Evolutionary conservation across 2,113 vertebrate genomes (phyloP), one percentile per base, ranked within the genome.

Genomic region (Myrmecophaga tridactyla): DNA sequence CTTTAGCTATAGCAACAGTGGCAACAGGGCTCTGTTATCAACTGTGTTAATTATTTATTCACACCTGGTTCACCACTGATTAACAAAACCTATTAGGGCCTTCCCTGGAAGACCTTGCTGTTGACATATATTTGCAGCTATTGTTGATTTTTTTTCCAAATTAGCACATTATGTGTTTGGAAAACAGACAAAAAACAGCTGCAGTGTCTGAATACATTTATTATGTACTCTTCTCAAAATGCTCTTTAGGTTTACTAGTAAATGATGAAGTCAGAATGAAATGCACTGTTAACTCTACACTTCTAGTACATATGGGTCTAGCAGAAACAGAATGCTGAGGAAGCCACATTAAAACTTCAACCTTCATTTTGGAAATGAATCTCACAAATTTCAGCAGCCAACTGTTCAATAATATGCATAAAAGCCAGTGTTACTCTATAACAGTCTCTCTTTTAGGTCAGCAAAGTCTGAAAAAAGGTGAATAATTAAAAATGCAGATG

Each of bases 111-210:
- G 94, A 96, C 89, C 62, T 80, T 85, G 51, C 18, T 97, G 92
- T 97, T 97, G 96, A 98, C 97, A 98, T 96, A 85, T 77, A 97
- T 97, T 95, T 97, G 93, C 94, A 95, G 94, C 84, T 97, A 94
- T 91, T 97, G 56, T 92, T 97, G 70, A 20, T 96, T 98, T 97
- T 83, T 56, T 94, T 96, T 87, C 92, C 95, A 96, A 97, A 98
- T 95, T 96, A 73, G 11, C 41, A 77, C 95, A 96, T 94, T 98
- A 89, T 69, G 82, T 88, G 62, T 94, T 97, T 96, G 83, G 89
- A 97, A 98, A 98, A 94, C 60, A 96, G 93, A 97, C 86, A 96
- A 97, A 97, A 97, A 96, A 96, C 53, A 97, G 75, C 92, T 97
- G 90, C 84, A 92, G 63, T 51, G 86, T 96, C 90, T 97, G 92